phyloP scores from a whole-genome alignment of 2,888 invertebrate genomes.

The Julus scanicus region DNA sequence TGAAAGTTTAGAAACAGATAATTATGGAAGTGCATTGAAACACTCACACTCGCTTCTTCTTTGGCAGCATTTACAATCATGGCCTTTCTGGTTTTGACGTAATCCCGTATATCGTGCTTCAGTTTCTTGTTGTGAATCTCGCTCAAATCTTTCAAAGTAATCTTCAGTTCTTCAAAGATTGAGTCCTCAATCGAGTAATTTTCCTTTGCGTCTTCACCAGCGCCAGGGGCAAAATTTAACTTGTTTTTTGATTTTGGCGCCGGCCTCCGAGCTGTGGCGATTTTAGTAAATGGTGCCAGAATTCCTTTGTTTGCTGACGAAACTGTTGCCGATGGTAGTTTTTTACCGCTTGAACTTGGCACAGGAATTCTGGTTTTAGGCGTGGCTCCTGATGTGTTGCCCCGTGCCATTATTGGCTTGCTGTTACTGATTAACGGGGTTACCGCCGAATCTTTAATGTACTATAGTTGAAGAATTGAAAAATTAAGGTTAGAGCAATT shows the following conservation, averaged over 20 bases:
- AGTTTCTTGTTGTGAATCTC: neutral
- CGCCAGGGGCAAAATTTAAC: neutral
- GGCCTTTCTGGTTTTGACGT: neutral
- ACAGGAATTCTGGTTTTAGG: constrained; percentile 3
- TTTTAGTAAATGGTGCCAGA: neutral
- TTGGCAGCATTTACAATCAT: constrained; percentile 20
- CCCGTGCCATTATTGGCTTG: neutral
- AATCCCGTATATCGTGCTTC: neutral
- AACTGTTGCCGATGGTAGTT: neutral
- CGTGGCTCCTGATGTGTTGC: neutral
- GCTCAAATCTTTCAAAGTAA: neutral
- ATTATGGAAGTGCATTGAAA: neutral
- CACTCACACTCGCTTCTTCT: neutral
- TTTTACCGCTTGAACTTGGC: neutral
- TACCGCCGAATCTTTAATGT: neutral
- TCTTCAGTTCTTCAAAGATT: neutral
- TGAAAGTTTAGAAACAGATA: neutral
- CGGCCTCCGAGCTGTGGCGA: neutral
- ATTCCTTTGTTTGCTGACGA: neutral
- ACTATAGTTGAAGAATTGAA: neutral
- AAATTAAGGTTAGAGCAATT: neutral
- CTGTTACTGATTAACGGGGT: neutral
- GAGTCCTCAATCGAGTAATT: neutral
- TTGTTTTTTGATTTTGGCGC: neutral
- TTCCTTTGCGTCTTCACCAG: neutral